Percentiles rank a stretch among this genome's conserved stretches.
Evolutionary conservation across 2,113 vertebrate genomes (phyloP).

Genomic region (Pedionomus torquatus): DNA sequence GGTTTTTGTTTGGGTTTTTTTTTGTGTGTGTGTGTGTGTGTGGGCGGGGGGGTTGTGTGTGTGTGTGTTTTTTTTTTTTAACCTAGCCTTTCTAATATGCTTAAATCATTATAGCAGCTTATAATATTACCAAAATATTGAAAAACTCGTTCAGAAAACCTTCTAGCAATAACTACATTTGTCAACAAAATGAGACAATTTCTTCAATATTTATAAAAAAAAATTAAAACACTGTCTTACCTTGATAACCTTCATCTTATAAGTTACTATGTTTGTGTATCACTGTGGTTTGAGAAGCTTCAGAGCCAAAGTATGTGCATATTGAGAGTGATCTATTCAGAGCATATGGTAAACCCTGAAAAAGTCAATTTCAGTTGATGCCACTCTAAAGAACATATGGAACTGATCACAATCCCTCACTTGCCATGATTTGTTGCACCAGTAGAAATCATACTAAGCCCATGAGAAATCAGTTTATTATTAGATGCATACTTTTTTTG

Average conservation of each 20-base stretch:
- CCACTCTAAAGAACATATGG: neutral
- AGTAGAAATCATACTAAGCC: neutral
- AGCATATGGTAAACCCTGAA: neutral
- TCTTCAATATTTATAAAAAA: too few relatives aligned
- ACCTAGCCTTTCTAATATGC: neutral
- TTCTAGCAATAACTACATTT: neutral
- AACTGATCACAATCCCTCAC: neutral
- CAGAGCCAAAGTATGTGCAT: neutral
- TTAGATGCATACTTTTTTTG: neutral
- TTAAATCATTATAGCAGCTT: neutral
- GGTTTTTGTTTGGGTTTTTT: too few relatives aligned
- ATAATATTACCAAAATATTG: neutral
- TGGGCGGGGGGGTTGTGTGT: too few relatives aligned
- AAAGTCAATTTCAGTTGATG: neutral
- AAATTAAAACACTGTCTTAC: neutral
- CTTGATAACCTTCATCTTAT: neutral
- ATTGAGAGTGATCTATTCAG: neutral
- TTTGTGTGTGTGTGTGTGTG: too few relatives aligned
- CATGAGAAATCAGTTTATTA: neutral
- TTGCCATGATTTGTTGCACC: neutral
- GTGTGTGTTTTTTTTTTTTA: accelerated
- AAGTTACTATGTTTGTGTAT: accelerated
- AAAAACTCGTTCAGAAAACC: neutral
- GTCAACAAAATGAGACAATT: neutral
- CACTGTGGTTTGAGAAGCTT: neutral